Conservation (phyloP, 2,113 vertebrate species). For the Ctenodactylus gundi region DNA sequence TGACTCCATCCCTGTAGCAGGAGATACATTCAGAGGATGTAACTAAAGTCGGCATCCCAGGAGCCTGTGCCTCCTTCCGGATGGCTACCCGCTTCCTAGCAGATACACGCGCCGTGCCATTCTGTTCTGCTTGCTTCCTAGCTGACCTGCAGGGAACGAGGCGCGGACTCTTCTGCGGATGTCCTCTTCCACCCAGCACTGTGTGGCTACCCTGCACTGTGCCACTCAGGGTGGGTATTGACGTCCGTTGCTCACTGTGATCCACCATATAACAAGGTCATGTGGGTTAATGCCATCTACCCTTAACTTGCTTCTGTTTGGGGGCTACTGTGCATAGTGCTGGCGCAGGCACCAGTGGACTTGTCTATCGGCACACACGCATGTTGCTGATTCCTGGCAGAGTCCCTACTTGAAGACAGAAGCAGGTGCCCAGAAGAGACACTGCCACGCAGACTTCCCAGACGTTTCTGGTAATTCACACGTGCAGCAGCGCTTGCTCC, state of each 20-base stretch:
- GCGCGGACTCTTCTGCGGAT: not conserved
- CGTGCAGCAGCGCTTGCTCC: not conserved
- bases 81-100: not conserved
- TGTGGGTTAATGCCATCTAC: not conserved
- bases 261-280: not conserved
- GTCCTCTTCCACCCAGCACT: not conserved
- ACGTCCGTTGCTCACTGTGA: not conserved
- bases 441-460: not conserved
- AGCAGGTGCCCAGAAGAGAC: not conserved
- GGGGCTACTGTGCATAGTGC: not conserved
- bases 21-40: not conserved
- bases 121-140: not conserved
- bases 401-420: not conserved
- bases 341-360: not conserved
- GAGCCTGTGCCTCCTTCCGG: not conserved
- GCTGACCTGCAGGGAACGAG: not conserved
- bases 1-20: not conserved
- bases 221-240: not conserved
- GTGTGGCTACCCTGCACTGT: not conserved
- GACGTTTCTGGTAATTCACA: not conserved
- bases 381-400: not conserved
- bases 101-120: not conserved
- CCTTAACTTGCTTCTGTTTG: not conserved
- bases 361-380: not conserved
- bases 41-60: not conserved